Conservation (phyloP, 2,888 invertebrate genomes). For the Ennomos quercinarius region DNA sequence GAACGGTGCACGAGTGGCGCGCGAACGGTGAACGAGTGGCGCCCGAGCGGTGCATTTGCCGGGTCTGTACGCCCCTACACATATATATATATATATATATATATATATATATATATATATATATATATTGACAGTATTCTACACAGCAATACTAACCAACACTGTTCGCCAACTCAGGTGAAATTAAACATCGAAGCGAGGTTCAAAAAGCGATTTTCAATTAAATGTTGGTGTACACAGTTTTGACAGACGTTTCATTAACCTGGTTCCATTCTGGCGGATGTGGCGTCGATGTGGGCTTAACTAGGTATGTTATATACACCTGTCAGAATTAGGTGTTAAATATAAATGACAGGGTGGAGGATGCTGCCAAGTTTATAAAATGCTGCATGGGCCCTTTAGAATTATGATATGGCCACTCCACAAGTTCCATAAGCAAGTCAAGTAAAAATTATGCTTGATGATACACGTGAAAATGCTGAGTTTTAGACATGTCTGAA, state of each 20-base stretch:
- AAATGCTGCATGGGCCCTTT: no score
- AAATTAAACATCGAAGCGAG: slow-evolving; percentile 57
- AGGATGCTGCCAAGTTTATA: background rate
- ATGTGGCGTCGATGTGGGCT: slow-evolving; percentile 16
- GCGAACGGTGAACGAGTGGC: no score
- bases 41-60: no score
- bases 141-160: slow-evolving; percentile 7
- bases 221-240: slow-evolving; percentile 67
- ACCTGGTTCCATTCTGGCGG: slow-evolving; percentile 65
- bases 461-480: no score
- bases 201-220: slow-evolving; percentile 73
- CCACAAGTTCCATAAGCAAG: no score
- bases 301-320: background rate
- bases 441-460: no score
- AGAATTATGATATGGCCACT: no score
- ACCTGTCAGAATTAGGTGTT: slow-evolving; percentile 25
- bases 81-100: no score
- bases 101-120: no score
- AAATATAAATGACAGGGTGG: slow-evolving; percentile 14
- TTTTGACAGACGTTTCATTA: slow-evolving; percentile 83
- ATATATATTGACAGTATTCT: background rate
- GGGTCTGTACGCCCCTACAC: no score
- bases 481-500: no score
- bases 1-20: no score
- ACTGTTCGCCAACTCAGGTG: slow-evolving; percentile 2